Base-by-base conservation (phyloP, 2,797 vertebrate species). In the Bovichtus diacanthus region DNA sequence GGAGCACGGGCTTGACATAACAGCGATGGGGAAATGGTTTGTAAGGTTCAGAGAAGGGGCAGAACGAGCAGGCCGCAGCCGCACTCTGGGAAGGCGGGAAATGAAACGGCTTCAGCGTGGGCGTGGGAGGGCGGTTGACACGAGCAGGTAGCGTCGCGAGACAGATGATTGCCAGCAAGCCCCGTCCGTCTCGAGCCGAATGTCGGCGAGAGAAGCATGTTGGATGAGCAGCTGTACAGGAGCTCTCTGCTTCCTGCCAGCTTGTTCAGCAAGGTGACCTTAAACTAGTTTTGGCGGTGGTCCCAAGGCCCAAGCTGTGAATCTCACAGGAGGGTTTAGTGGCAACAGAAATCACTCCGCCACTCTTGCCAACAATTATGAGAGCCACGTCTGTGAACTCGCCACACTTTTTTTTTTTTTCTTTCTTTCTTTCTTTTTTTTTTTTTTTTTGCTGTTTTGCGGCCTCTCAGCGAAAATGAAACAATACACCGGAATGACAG, bases 201-300 rank as follows among this genome's bases (percentile, higher is more conserved):
- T 44, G 85, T 77, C 47, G 54, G 80, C 19, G 83, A 93, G 85
- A 84, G 83, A 80, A 78, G 71, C 86, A 31, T 80, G 79, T 87
- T 85, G 84, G 81, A 90, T 92, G 86, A 92, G 91, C 86, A 90
- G 88, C 87, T 86, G 87, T 83, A 89, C 74, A 74, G 88, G 79
- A 89, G 90, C 83, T 89, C 87, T 79, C 68, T 83, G 76, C 83
- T 92, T 88, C 89, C 90, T 90, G 87, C 82, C 89, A 91, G 90
- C 91, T 89, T 89, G 87, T 90, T 84, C 78, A 88, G 91, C 91
- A 95, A 95, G 94, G 94, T 95, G 93, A 95, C 94, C 93, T 90
- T 88, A 88, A 89, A 92, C 90, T 87, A 87, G 89, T 88, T n/a
- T 91, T 95, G 94, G 92, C 91, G 44, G 51, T 63, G 68, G 83